Percentiles rank a stretch among this genome's conserved stretches.
Conservation (phyloP, 2,888 invertebrate genomes). For the Ceraclea dissimilis region DNA sequence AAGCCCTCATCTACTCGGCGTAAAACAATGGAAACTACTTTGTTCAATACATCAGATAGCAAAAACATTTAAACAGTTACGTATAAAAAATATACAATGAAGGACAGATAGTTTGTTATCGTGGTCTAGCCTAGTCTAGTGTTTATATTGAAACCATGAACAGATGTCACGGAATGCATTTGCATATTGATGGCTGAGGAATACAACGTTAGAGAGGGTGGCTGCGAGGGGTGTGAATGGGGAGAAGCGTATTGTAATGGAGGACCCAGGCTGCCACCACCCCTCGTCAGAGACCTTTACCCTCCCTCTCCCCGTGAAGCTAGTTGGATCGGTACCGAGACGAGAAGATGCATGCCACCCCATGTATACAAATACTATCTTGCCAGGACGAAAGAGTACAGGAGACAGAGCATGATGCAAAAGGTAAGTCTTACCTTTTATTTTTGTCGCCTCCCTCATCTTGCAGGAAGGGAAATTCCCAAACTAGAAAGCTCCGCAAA, state of each 20-base stretch:
- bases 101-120: not conserved
- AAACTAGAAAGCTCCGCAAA: too few species aligned
- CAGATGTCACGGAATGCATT: not conserved
- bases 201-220: not conserved
- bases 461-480: too few species aligned
- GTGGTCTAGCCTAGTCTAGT: not conserved
- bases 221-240: not conserved
- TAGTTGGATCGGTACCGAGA: slow-evolving; percentile 60
- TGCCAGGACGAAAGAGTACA: slow-evolving; percentile 30
- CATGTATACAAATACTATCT: slow-evolving; percentile 62
- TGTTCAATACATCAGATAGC: too few species aligned
- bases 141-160: not conserved
- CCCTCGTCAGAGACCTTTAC: slow-evolving; percentile 35
- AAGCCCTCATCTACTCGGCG: too few species aligned
- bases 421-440: slow-evolving; percentile 14
- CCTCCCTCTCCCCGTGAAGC: slow-evolving; percentile 30
- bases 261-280: slow-evolving; percentile 10
- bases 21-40: too few species aligned
- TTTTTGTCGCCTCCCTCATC: too few species aligned
- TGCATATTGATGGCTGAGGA: not conserved
- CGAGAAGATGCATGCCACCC: slow-evolving; percentile 52
- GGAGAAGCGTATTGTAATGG: slow-evolving; percentile 6
- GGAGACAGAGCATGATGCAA: slow-evolving; percentile 24
- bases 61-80: too few species aligned
- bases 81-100: too few species aligned